These are phyloP conservation scores for Macropis europaea DNA, from an alignment of 2,888 invertebrate genomes.

Conservation along the genomic window DNA sequence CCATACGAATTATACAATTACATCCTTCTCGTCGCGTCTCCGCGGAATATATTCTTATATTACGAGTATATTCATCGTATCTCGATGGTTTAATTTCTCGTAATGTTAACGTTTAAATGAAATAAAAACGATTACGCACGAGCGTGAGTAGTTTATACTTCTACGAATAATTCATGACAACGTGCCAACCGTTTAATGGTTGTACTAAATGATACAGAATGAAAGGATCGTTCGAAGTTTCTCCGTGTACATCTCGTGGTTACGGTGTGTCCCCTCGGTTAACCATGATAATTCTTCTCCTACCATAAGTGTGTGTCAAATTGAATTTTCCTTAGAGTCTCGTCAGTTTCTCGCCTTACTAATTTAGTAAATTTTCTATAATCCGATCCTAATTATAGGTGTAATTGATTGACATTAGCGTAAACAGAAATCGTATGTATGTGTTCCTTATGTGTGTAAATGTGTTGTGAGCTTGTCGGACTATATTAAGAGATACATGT, in stretches of 20 bases:
- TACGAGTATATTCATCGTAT: conserved; percentile 1
- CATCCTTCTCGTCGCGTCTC: no score
- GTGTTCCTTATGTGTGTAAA: conserved; percentile 45
- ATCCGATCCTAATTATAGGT: conserved; percentile 28
- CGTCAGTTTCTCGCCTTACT: conserved; percentile 36
- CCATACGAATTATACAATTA: no score
- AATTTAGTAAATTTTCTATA: conserved; percentile 35
- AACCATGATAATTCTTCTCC: not conserved
- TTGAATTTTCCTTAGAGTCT: conserved; percentile 29
- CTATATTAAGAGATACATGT: conserved; percentile 43
- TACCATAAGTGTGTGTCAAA: conserved; percentile 9
- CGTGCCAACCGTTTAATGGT: conserved; percentile 48
- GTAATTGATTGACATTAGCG: conserved; percentile 29
- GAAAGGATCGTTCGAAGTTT: conserved; percentile 12
- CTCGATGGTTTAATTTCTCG: not conserved
- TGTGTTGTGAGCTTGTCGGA: conserved; percentile 38
- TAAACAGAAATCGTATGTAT: conserved; percentile 45
- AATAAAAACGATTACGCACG: no score
- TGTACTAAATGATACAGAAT: conserved; percentile 11
- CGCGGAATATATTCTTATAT: not conserved
- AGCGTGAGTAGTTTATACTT: conserved; percentile 9
- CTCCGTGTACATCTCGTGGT: not conserved
- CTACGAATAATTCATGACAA: conserved; percentile 21
- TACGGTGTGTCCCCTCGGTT: not conserved
- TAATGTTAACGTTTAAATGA: not conserved